phyloP scores from a whole-genome alignment of 2,888 invertebrate species.

The Tineola bisselliella region DNA sequence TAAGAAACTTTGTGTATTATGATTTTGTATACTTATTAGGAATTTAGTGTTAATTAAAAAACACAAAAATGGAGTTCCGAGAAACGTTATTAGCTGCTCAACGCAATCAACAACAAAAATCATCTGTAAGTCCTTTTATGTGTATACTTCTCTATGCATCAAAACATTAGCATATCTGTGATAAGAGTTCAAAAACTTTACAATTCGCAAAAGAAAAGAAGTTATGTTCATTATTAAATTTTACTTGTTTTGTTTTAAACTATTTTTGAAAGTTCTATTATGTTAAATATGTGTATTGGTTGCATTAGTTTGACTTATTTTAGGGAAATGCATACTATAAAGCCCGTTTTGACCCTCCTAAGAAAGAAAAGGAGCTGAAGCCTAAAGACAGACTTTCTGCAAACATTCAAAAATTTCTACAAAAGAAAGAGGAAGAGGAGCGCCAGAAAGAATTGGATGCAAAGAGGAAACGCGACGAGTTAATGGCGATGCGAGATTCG shows the following conservation, averaged over 20 bases:
- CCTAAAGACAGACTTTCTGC: conserved; percentile 74
- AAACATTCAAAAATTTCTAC: conserved; percentile 85
- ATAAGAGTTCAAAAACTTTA: neutral
- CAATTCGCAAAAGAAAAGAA: neutral
- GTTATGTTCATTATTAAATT: no score
- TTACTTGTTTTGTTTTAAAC: no score
- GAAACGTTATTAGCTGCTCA: conserved; percentile 60
- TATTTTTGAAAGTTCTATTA: neutral
- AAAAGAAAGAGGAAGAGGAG: conserved; percentile 84
- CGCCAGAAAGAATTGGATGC: conserved; percentile 70
- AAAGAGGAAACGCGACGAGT: conserved; percentile 71
- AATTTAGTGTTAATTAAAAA: conserved; percentile 11
- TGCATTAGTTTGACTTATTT: neutral
- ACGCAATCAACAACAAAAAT: conserved; percentile 64
- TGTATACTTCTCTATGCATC: conserved; percentile 31
- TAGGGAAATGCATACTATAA: conserved; percentile 62
- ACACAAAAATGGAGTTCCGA: conserved; percentile 51
- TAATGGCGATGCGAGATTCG: conserved; percentile 74
- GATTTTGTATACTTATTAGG: neutral
- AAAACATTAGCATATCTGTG: neutral
- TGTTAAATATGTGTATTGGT: neutral
- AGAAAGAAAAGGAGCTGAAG: conserved; percentile 82
- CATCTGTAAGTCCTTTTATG: conserved; percentile 39
- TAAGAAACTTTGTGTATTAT: conserved; percentile 26
- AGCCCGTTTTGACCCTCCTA: conserved; percentile 83